Evolutionary conservation across 2,113 vertebrate genomes (phyloP).

Genomic region (Ramphastos sulfuratus): DNA sequence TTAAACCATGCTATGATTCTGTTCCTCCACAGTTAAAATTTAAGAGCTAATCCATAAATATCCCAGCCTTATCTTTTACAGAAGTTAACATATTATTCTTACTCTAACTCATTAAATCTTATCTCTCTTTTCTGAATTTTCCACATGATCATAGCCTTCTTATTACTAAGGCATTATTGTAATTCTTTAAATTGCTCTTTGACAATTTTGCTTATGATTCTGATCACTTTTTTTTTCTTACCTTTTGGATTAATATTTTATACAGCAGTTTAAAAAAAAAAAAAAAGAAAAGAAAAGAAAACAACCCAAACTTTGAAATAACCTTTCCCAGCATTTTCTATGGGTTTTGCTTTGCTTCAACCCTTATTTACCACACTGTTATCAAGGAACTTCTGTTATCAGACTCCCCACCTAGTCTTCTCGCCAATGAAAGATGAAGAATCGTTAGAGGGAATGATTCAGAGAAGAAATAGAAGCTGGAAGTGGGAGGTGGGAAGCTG

Average conservation of each 20-base stretch:
- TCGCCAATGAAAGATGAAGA: slow-evolving; percentile 20
- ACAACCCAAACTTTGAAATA: not conserved
- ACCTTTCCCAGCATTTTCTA: not conserved
- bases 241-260: not conserved
- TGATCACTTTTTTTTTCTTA: not conserved
- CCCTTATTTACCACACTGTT: not conserved
- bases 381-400: not conserved
- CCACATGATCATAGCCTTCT: not conserved
- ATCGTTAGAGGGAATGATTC: slow-evolving; percentile 10
- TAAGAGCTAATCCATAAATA: not conserved
- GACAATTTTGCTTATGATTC: not conserved
- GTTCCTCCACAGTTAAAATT: not conserved
- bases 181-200: not conserved
- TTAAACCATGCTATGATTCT: no score
- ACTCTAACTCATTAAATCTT: not conserved
- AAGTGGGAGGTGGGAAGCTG: slow-evolving; percentile 46
- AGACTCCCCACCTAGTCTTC: not conserved
- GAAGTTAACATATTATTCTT: not conserved
- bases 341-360: not conserved
- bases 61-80: not conserved
- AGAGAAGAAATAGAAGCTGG: slow-evolving; percentile 20
- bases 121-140: not conserved
- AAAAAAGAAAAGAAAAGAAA: no score
- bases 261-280: not conserved
- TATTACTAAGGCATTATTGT: not conserved